phyloP scores from a whole-genome alignment of 1,140 invertebrate species.

The Drosophila quadrilineata region DNA sequence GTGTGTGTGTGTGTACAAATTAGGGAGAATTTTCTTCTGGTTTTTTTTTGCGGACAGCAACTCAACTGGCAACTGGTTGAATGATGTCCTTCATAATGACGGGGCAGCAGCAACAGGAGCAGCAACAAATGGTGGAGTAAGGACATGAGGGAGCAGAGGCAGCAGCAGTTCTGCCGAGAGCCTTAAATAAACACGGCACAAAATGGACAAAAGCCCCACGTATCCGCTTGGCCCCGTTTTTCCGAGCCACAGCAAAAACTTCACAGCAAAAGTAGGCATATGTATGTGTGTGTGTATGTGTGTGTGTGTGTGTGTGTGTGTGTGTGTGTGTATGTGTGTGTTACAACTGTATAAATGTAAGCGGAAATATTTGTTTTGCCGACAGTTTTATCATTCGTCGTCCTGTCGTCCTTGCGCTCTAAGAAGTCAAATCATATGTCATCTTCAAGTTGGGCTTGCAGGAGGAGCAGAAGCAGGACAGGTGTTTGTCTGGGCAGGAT shows the following conservation, averaged over 20 bases:
- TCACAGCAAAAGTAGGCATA: too few species aligned
- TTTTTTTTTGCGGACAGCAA: slow-evolving; percentile 20
- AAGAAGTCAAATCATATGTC: slow-evolving; percentile 71
- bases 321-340: too few species aligned
- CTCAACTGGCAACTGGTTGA: slow-evolving; percentile 65
- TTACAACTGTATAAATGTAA: slow-evolving; percentile 36
- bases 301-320: too few species aligned
- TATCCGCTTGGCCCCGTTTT: slow-evolving; percentile 11
- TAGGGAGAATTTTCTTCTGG: slow-evolving; percentile 57
- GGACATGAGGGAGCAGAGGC: background rate
- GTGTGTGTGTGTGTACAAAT: slow-evolving; percentile 60
- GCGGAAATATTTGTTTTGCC: slow-evolving; percentile 72
- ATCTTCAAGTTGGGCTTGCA: slow-evolving; percentile 76
- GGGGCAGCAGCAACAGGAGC: slow-evolving; percentile 13
- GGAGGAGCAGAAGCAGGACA: slow-evolving; percentile 31
- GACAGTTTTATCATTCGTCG: slow-evolving; percentile 64
- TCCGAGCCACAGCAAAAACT: background rate
- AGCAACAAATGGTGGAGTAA: too few species aligned
- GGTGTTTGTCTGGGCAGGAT: slow-evolving; percentile 35
- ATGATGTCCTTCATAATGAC: slow-evolving; percentile 77
- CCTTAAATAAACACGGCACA: slow-evolving; percentile 66
- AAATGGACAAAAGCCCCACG: slow-evolving; percentile 31
- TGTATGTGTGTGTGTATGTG: too few species aligned
- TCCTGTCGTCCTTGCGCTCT: background rate
- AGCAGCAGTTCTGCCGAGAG: slow-evolving; percentile 33